These are phyloP conservation scores for Artibeus jamaicensis DNA, from an alignment of 2,797 vertebrate genomes.

Conservation along the genomic window DNA sequence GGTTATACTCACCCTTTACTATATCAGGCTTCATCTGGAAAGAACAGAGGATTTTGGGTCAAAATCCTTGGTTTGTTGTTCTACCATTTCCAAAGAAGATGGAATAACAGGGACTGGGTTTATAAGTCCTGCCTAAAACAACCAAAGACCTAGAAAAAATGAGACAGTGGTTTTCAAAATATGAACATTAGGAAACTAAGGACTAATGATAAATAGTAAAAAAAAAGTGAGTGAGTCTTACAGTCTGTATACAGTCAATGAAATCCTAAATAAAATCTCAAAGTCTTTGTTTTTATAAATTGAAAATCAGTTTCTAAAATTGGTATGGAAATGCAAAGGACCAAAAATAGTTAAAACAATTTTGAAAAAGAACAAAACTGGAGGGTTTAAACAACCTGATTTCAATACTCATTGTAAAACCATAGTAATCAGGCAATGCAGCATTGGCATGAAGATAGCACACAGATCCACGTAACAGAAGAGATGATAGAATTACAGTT, in stretches of 20 bases:
- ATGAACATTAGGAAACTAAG: background rate
- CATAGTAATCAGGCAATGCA: background rate
- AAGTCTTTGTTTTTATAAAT: background rate
- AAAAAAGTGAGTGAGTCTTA: background rate
- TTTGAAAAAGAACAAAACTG: background rate
- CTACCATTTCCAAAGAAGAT: background rate
- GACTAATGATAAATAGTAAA: background rate
- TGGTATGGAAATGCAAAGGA: background rate
- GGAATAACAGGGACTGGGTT: background rate
- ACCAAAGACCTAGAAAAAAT: background rate
- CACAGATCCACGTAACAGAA: background rate
- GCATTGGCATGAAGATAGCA: background rate
- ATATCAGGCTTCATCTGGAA: background rate
- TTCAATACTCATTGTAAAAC: background rate
- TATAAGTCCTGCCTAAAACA: background rate
- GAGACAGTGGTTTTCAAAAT: slow-evolving; percentile 14
- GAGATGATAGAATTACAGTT: background rate
- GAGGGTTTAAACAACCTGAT: background rate
- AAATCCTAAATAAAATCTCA: background rate
- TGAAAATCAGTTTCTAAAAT: background rate
- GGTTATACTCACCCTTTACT: background rate
- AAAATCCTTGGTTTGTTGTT: background rate
- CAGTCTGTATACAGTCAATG: background rate
- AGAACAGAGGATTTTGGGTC: background rate
- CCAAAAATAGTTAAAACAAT: background rate